phyloP scores from a whole-genome alignment of 2,113 vertebrate species.

The Bubalus kerabau region DNA sequence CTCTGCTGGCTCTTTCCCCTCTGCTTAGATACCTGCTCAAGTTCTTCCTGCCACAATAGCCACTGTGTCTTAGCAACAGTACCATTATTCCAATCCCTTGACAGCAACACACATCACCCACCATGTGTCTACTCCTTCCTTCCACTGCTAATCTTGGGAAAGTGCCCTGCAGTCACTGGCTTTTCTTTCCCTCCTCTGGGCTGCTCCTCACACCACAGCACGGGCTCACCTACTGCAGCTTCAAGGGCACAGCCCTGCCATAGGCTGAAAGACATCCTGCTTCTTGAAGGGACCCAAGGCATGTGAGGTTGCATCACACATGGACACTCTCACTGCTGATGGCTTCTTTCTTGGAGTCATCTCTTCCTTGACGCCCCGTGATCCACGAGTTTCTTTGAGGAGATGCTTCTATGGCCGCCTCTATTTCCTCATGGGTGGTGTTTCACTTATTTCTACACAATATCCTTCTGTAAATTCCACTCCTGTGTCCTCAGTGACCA shows the following conservation, averaged over 20 bases:
- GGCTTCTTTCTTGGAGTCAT: not conserved
- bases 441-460: not conserved
- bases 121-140: fast-evolving
- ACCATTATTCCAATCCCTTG: not conserved
- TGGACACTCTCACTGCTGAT: fast-evolving
- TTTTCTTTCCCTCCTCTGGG: not conserved
- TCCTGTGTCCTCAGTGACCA: not conserved
- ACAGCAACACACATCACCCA: fast-evolving
- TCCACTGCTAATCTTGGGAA: not conserved
- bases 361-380: not conserved
- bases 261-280: fast-evolving
- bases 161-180: not conserved
- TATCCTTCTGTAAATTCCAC: not conserved
- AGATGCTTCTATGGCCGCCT: not conserved
- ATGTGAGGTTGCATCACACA: fast-evolving
- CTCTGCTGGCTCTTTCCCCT: not conserved
- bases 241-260: not conserved
- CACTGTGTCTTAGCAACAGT: not conserved
- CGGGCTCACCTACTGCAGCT: fast-evolving
- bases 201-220: no score
- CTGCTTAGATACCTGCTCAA: not conserved
- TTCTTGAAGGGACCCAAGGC: not conserved
- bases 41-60: not conserved
- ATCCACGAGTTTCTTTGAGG: not conserved
- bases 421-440: not conserved